These are phyloP conservation scores for Iguana delicatissima DNA, from an alignment of 2,797 vertebrate species.

Conservation along the genomic window DNA sequence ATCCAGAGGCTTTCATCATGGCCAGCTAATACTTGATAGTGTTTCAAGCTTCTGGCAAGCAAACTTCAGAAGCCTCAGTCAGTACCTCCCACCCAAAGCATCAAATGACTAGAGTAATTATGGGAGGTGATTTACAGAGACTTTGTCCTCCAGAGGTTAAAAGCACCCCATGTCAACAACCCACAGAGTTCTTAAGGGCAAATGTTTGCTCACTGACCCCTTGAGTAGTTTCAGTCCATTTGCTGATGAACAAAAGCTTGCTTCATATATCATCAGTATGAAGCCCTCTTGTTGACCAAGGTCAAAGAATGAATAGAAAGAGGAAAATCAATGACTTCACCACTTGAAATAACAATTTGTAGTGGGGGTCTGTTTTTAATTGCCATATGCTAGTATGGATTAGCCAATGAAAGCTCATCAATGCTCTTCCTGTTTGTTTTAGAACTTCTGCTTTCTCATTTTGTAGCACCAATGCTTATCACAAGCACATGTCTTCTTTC, in stretches of 20 bases:
- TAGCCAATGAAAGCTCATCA: background rate
- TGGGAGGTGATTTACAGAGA: background rate
- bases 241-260: constrained; percentile 20
- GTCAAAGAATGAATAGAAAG: constrained; percentile 17
- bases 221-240: constrained; percentile 4
- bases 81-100: background rate
- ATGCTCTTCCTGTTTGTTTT: background rate
- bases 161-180: background rate
- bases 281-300: background rate
- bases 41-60: background rate
- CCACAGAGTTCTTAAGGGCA: background rate
- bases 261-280: background rate
- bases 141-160: background rate
- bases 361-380: background rate
- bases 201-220: constrained; percentile 3
- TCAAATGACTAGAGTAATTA: background rate
- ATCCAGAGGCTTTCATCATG: background rate
- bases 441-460: background rate
- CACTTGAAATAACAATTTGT: constrained; percentile 19
- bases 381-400: background rate
- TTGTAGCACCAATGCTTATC: background rate
- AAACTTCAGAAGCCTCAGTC: background rate
- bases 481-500: background rate
- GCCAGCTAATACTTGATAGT: background rate
- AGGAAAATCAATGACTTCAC: background rate